phyloP scores from a whole-genome alignment of 64 coral and sea anemone genomes.

The Pocillopora verrucosa region DNA sequence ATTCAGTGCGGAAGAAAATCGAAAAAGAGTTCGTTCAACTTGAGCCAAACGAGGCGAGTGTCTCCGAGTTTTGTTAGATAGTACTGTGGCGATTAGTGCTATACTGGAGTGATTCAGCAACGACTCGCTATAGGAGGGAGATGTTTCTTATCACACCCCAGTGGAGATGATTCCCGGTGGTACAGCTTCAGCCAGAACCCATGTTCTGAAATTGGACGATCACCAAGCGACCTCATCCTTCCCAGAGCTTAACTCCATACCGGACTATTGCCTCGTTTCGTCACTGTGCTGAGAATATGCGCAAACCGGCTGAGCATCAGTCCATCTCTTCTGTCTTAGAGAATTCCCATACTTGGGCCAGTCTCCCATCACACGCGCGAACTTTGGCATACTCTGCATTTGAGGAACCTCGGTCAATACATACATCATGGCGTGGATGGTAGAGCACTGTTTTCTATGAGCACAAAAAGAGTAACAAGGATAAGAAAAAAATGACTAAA shows the following conservation, averaged over 20 bases:
- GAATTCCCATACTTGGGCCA: constrained; percentile 82
- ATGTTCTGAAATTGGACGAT: neutral
- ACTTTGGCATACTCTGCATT: constrained; percentile 37
- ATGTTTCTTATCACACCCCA: too few relatives aligned
- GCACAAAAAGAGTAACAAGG: neutral
- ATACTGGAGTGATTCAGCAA: too few relatives aligned
- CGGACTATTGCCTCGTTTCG: neutral
- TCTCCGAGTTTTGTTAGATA: too few relatives aligned
- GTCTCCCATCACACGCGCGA: constrained; percentile 35
- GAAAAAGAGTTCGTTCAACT: too few relatives aligned
- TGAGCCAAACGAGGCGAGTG: too few relatives aligned
- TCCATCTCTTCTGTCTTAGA: constrained; percentile 91
- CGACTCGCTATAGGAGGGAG: too few relatives aligned
- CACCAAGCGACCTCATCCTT: neutral
- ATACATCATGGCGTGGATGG: constrained; percentile 66
- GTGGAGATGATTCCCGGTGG: neutral
- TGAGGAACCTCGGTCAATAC: constrained; percentile 69
- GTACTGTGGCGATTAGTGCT: too few relatives aligned
- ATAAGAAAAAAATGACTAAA: neutral
- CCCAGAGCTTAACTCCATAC: neutral
- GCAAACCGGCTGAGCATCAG: neutral
- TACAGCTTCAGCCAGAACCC: neutral
- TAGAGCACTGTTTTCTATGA: constrained; percentile 58
- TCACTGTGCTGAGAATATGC: neutral
- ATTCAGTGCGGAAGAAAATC: too few relatives aligned